A percentile compares a stretch with the other conserved stretches of the same genome.
These are phyloP conservation scores for Aelia acuminata DNA, from an alignment of 2,888 invertebrate species.

Conservation along the genomic window DNA sequence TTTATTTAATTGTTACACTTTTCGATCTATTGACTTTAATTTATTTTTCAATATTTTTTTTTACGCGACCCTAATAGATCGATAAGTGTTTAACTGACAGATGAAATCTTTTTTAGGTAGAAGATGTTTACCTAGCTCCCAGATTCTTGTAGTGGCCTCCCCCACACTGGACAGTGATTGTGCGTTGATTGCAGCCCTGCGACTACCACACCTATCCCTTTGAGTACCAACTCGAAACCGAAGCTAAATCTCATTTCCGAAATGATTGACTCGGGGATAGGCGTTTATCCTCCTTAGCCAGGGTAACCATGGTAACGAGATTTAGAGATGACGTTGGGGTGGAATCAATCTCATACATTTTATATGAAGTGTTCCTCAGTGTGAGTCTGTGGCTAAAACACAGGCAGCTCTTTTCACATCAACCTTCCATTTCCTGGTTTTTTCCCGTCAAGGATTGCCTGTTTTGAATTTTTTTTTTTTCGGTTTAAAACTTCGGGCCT, in stretches of 20 bases:
- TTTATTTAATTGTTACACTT: too few relatives aligned
- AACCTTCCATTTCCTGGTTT: not conserved
- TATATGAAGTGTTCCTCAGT: conserved; percentile 47
- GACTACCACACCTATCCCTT: not conserved
- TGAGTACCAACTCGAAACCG: conserved; percentile 47
- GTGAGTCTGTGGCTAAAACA: conserved; percentile 43
- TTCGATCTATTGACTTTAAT: too few relatives aligned
- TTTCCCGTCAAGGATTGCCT: not conserved
- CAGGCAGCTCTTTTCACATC: conserved; percentile 44
- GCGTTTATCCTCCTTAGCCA: conserved; percentile 58
- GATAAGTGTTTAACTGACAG: too few relatives aligned
- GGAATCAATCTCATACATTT: conserved; percentile 50
- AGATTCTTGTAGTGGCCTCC: not conserved
- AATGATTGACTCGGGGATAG: conserved; percentile 57
- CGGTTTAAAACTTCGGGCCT: too few relatives aligned
- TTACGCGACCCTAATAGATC: too few relatives aligned
- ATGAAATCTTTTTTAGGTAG: too few relatives aligned
- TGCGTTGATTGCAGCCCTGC: conserved; percentile 4
- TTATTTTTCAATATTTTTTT: too few relatives aligned
- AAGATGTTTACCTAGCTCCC: too few relatives aligned
- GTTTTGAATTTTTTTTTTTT: too few relatives aligned
- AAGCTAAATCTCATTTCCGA: conserved; percentile 50
- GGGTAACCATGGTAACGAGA: conserved; percentile 52
- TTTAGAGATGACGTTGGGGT: conserved; percentile 56
- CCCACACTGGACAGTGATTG: not conserved